Evolutionary conservation across 2,113 vertebrate species (phyloP), one percentile per base, ranked within the genome.

Genomic region (Rhea pennata): DNA sequence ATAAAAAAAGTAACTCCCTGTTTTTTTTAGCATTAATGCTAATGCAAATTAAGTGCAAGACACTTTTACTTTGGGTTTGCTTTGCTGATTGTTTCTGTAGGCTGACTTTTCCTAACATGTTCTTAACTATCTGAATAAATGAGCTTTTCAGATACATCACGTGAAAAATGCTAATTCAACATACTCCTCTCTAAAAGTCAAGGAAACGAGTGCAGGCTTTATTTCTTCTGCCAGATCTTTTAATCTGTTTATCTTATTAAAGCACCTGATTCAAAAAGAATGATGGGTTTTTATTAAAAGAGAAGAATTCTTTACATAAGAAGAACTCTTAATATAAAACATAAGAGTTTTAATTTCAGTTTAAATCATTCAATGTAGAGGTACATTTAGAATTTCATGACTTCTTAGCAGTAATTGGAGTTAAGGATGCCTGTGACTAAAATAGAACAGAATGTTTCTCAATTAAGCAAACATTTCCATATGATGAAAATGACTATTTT

Each of bases 1-100:
- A 76, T 70, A 1, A 29, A 78, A 78, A 44, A 46, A 27, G 51
- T 19, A 46, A 12, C 2, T 40, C 29, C 27, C 20, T 11, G 36
- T 58, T 58, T 16, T 31, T 58, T 58, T 58, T 62, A 79, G 66
- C 48, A 76, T 90, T 94, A 87, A 64, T 72, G 24, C 75, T 90
- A 82, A 85, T 83, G 59, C 78, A 93, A 88, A 94, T 96, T 76
- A 76, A 92, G 58, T 80, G 36, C 75, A 66, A 80, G 92, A 56
- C 83, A 50, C 64, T 88, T 96, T 90, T 88, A 86, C 94, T 92
- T 75, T 70, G 83, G 54, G 44, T 65, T 80, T 67, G 24, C 48
- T 96, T 96, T 1, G 2, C 84, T 75, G 90, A 75, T 94, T 0
- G 0, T 85, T 94, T 88, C 75, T 59, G 64, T 88, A 23, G 92